Base-by-base conservation (phyloP, 92 coral and sea anemone species). In the Palythoa heliodiscus region DNA sequence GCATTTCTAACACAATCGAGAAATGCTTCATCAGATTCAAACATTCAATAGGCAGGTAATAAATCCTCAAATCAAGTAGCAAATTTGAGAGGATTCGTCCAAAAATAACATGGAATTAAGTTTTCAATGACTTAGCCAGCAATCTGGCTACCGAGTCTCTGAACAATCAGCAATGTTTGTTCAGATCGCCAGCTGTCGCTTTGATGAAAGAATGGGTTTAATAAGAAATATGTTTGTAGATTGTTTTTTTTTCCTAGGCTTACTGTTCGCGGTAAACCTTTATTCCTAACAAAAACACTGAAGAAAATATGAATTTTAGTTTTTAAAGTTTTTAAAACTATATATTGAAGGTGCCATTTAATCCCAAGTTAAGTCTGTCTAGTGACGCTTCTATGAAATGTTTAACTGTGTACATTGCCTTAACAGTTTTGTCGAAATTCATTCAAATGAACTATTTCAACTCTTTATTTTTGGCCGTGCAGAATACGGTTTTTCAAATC, bases 101-200 rank as follows among this genome's bases (percentile, higher is more conserved):
- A 66, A 66, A 66, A 25, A 67, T 67, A 70, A 80, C 70, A 43
- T 66, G 20, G 70, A 66, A 80, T 64, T 11, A 12, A 67, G 73
- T 50, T 48, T 78, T 80, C 73, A 67, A 80, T 80, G 40, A 80
- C 60, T 24, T 47, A 20, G 47, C 47, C 73, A 80, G 50, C 48
- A 63, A 80, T 63, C 35, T 67, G 74, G 66, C 84, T 52, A 66
- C 19, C 15, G 50, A 66, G 43, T 80, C 74, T 43, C 84, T 66
- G 74, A 80, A 80, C 84, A 80, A 80, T 80, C 74, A 67, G 70
- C 57, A 53, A 80, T 80, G 84, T 80, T 80, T 80, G 66, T 80
- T 80, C 84, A 80, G 84, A 1, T 20, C 37, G 47, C 13, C 84
- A 80, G 84, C 74, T 80, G 84, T 70, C 84, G 84, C 63, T 20